A percentile compares a stretch with the other conserved stretches of the same genome.
Conservation (phyloP, 2,888 invertebrate genomes). For the Tenthredo distinguenda region DNA sequence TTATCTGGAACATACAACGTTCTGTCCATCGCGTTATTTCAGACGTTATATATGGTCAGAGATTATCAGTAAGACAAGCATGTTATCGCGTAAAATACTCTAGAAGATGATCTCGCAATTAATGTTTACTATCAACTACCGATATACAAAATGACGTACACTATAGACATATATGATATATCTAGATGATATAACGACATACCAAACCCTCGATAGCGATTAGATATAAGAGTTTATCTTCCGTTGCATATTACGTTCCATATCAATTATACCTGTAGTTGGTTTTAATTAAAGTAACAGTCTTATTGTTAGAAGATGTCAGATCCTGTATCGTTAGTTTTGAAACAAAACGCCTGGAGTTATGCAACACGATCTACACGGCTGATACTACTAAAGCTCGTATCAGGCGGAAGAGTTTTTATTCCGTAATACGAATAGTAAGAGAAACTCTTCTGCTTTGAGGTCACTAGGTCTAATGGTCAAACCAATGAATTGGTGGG, state of each 20-base stretch:
- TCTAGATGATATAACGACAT: not conserved
- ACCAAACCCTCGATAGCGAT: not conserved
- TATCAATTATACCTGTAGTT: not conserved
- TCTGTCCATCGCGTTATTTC: not conserved
- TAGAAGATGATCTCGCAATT: not conserved
- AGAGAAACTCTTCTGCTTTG: not conserved
- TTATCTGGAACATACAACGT: not conserved
- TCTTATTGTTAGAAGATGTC: too few relatives aligned
- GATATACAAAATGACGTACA: too few relatives aligned
- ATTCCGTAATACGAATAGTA: not conserved
- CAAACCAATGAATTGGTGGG: not conserved
- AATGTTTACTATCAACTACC: not conserved
- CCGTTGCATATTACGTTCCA: not conserved
- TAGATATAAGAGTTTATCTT: not conserved
- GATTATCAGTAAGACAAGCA: not conserved
- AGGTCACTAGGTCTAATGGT: not conserved
- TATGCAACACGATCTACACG: not conserved
- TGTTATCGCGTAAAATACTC: not conserved
- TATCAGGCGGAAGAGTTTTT: not conserved
- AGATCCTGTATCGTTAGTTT: too few relatives aligned
- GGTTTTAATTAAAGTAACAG: too few relatives aligned
- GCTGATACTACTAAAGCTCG: not conserved
- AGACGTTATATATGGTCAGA: not conserved
- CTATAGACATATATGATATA: too few relatives aligned
- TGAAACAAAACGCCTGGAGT: not conserved